Evolutionary conservation across 1,140 invertebrate genomes (phyloP).

Genomic region (Drosophila mojavensis): DNA sequence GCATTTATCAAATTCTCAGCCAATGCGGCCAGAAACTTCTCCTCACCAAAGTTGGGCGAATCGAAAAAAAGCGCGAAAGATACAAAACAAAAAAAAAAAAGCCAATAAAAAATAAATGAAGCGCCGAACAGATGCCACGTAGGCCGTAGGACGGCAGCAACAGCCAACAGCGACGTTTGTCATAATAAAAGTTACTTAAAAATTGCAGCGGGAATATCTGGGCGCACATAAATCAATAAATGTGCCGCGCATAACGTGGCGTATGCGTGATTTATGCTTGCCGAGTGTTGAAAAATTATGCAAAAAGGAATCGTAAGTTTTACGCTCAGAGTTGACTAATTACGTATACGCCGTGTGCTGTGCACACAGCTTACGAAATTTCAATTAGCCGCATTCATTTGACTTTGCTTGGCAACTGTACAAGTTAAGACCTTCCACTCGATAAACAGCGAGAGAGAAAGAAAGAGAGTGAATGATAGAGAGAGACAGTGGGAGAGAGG

Average conservation of each 20-base stretch:
- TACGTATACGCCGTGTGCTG: conserved; percentile 39
- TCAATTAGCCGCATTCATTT: conserved; percentile 36
- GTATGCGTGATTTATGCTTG: conserved; percentile 53
- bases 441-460: not conserved
- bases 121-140: conserved; percentile 21
- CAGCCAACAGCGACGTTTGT: conserved; percentile 35
- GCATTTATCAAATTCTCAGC: conserved; percentile 13
- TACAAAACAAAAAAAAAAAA: not conserved
- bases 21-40: conserved; percentile 11
- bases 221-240: conserved; percentile 42
- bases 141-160: conserved; percentile 4
- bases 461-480: too few species aligned
- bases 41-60: not conserved
- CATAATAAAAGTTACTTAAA: conserved; percentile 51
- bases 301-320: conserved; percentile 3
- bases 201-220: conserved; percentile 39
- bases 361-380: conserved; percentile 8
- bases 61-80: not conserved
- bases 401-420: conserved; percentile 13
- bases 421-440: not conserved
- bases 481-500: too few species aligned
- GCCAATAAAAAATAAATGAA: conserved; percentile 2
- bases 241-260: conserved; percentile 29
- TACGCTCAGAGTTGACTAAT: conserved; percentile 20
- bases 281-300: conserved; percentile 21